These are phyloP conservation scores for Drosophila dives DNA, from an alignment of 2,888 invertebrate genomes.

Conservation along the genomic window DNA sequence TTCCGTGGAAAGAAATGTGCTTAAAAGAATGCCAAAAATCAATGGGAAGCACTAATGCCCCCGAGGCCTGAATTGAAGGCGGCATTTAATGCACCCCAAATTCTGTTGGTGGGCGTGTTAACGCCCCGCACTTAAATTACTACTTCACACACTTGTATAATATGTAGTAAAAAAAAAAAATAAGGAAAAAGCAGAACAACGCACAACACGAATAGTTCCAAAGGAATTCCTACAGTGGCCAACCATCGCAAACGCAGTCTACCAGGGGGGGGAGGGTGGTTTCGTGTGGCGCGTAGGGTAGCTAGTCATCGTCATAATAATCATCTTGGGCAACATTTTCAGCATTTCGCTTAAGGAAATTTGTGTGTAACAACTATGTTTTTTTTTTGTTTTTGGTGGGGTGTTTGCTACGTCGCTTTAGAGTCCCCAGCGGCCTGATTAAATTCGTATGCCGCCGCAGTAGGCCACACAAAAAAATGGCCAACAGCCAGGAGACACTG, in stretches of 20 bases:
- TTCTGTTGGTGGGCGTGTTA: slow-evolving; percentile 68
- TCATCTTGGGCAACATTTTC: slow-evolving; percentile 64
- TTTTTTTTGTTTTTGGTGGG: slow-evolving; percentile 16
- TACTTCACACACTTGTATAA: slow-evolving; percentile 80
- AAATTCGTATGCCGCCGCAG: slow-evolving; percentile 64
- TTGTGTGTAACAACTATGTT: slow-evolving; percentile 42
- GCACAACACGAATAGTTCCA: slow-evolving; percentile 49
- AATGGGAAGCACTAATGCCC: slow-evolving; percentile 49
- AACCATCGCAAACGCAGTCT: background rate
- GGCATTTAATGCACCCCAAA: slow-evolving; percentile 70
- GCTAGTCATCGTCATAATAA: slow-evolving; percentile 76
- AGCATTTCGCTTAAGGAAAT: slow-evolving; percentile 71
- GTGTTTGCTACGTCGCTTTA: slow-evolving; percentile 54
- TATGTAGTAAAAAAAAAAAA: slow-evolving; percentile 61
- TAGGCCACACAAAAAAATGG: slow-evolving; percentile 33
- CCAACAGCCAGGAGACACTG: slow-evolving; percentile 40
- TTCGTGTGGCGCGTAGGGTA: background rate
- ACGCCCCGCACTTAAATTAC: slow-evolving; percentile 76
- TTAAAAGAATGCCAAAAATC: slow-evolving; percentile 72
- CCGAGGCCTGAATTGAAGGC: slow-evolving; percentile 38
- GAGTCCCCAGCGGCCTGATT: slow-evolving; percentile 80
- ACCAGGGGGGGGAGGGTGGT: background rate
- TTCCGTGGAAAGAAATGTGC: slow-evolving; percentile 56
- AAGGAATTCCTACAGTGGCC: slow-evolving; percentile 51
- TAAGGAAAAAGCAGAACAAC: slow-evolving; percentile 22